Conservation (phyloP, 2,797 vertebrate species). For the Onychomys leucogaster region DNA sequence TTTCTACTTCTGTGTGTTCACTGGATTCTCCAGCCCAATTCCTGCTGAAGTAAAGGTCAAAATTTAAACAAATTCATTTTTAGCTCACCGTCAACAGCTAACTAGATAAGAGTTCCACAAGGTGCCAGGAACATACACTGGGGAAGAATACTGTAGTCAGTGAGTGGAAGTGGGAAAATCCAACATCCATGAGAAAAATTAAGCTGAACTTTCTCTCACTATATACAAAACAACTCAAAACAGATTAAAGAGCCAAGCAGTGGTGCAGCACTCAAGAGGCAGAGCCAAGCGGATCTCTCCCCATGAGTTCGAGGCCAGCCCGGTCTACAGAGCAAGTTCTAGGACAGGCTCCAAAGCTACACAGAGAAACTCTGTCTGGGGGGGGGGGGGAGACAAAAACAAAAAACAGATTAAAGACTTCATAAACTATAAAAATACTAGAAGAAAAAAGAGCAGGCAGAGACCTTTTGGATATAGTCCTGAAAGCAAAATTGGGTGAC, state of each 20-base stretch:
- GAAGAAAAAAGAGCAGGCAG: neutral
- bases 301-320: too few species aligned
- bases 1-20: constrained; percentile 23
- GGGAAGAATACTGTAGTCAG: neutral
- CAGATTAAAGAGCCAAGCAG: neutral
- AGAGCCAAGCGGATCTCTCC: too few species aligned
- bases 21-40: constrained; percentile 37
- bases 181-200: neutral
- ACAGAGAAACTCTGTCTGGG: too few species aligned
- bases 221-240: neutral
- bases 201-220: neutral
- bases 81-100: neutral
- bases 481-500: neutral
- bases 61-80: constrained; percentile 46
- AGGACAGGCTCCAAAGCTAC: too few species aligned
- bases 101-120: neutral
- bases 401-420: neutral
- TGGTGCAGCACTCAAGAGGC: too few species aligned
- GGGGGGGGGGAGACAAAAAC: too few species aligned
- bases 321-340: too few species aligned
- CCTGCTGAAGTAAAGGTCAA: constrained; percentile 47
- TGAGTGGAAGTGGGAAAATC: neutral
- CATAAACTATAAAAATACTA: neutral
- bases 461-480: neutral
- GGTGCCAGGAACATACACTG: neutral